phyloP scores from a whole-genome alignment of 1,140 invertebrate species.

The Drosophila arawakana region DNA sequence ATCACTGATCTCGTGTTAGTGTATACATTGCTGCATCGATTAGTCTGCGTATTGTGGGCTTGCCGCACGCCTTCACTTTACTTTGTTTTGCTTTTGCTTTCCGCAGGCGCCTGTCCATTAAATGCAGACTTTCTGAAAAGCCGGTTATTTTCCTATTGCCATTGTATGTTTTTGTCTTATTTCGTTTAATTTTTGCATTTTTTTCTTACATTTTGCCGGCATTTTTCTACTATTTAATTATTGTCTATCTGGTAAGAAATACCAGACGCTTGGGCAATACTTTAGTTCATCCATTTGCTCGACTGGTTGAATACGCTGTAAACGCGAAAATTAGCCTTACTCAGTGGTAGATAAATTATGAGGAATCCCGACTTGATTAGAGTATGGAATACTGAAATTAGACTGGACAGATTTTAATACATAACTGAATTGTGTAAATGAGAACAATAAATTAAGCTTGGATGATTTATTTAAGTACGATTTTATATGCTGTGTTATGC shows the following conservation, averaged over 20 bases:
- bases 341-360: background rate
- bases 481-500: no score
- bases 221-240: constrained; percentile 57
- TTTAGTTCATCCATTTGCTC: constrained; percentile 47
- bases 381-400: no score
- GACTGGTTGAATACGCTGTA: background rate
- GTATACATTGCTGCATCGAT: constrained; percentile 51
- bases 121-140: constrained; percentile 34
- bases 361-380: no score
- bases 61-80: constrained; percentile 69
- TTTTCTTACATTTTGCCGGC: constrained; percentile 56
- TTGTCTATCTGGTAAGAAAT: constrained; percentile 58
- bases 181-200: background rate
- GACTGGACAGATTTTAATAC: background rate
- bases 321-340: background rate
- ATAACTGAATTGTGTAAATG: no score
- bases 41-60: constrained; percentile 34
- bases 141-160: constrained; percentile 51
- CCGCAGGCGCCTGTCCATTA: constrained; percentile 7
- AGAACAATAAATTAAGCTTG: no score
- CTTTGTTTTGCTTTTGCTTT: constrained; percentile 46
- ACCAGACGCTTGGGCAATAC: constrained; percentile 65
- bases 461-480: no score
- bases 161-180: constrained; percentile 11
- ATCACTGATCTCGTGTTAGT: constrained; percentile 60